Base-by-base conservation (phyloP, 2,888 invertebrate species). In the Leptinotarsa haldemani region DNA sequence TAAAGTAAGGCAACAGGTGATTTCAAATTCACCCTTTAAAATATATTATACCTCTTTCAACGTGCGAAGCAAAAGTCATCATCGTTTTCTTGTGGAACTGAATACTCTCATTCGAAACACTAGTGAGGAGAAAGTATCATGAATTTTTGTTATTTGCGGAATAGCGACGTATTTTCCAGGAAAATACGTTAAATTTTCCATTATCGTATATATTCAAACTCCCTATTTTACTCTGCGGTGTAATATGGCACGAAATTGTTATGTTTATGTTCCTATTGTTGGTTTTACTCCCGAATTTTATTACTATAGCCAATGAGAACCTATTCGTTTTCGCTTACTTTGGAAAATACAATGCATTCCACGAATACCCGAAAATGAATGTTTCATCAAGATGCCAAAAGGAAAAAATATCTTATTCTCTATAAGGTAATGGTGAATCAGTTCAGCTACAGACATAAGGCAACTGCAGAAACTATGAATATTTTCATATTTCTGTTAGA, bases 241-340 rank as follows among this genome's bases (percentile, higher is more conserved):
- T 76, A 74, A 78, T 77, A 71, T 61, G 74, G 72, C 72, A 71
- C 72, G 67, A 66, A 78, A 80, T 74, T 75, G 80, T 80, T 80
- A 80, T 79, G 78, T 80, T 79, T 78, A 77, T 70, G 72, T 58
- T 68, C 70, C 75, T 76, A 80, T 78, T 79, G 75, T 77, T 71
- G 80, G 77, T 78, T 78, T 78, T 79, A 77, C 77, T 79, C 74
- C 70, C 74, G 78, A 74, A 75, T 80, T 80, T 80, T 80, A 80
- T 75, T 77, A 80, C 74, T 78, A 78, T 72, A 65, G 78, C 74
- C 76, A 73, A 74, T 77, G 71, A 73, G 72, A 66, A 75, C 72
- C 78, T 78, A 77, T 74, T 78, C 73, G 73, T 75, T 78, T 73
- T 56, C 70, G 79, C 73, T 74, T 69, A 67, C 65, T 20, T 63